Evolutionary conservation across 2,797 vertebrate genomes (phyloP), one percentile per base, ranked within the genome.

Genomic region (Syngnathus acus): DNA sequence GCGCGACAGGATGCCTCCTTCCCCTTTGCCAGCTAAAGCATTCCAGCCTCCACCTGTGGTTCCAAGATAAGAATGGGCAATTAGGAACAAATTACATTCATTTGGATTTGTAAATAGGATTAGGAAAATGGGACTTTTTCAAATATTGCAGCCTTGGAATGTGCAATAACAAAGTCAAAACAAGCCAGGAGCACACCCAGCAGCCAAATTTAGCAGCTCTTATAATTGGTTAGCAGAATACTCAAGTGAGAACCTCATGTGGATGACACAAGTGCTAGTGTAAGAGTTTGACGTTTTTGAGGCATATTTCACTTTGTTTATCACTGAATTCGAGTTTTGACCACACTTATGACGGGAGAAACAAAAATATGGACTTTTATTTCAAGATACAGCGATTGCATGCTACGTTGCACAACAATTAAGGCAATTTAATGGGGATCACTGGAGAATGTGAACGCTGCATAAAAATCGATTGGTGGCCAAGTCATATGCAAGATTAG

Each of bases 351-450:
- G 81, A 80, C 77, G 73, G 54, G 65, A 45, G 73, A 78, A 32
- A 82, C 73, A 73, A 74, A 68, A 78, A 85, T 83, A 71, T 77
- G 76, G 74, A 83, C 81, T 72, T 83, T 83, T 64, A 85, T 88
- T 88, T 87, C 72, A 77, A 77, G 76, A 80, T 81, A 76, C 74
- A 80, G 81, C 79, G 72, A 75, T 74, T 75, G 73, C 73, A 74
- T 78, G 77, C 83, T 65, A 80, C 65, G 37, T 72, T 87, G 72
- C 72, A 69, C 77, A 73, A 88, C 82, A 88, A 87, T 89, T 88
- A 90, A 70, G 72, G 47, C 62, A 68, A 32, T 81, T 82, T 79
- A 81, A 81, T 84, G 75, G 77, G 73, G 83, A 75, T 75, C 69
- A 73, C 68, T 70, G 73, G 72, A 65, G 72, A 71, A 73, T 73